Evolutionary conservation across 2,888 invertebrate species (phyloP), one percentile per base, ranked within the genome.

Genomic region (Chrysina gloriosa): DNA sequence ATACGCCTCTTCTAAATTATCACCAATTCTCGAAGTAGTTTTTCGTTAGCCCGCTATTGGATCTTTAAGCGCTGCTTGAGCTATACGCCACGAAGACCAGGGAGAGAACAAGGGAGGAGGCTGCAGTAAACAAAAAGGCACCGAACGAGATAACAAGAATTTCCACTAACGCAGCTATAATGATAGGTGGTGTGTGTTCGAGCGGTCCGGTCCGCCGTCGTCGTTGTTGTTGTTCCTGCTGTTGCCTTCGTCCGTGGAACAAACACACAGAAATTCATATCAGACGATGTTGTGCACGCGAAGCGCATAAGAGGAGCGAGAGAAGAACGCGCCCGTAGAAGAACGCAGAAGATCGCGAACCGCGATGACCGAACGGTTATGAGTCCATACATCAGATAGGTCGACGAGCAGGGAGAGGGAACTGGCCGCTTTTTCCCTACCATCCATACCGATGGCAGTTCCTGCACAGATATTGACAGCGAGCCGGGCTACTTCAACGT

Each of bases 391-490:
- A 73, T 76, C 73, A 74, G 74, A 76, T 76, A 76, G 73, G 73
- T 66, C 61, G 16, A 25, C 39, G 65, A 52, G 29, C 29, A 6
- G 11, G 9, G 23, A 52, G 25, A 3, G 16, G 31, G 52, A 52
- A 52, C 16, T 19, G 31, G 23, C 16, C 14, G n/a, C 31, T 16
- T 19, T 52, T 25, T 52, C 31, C 31, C 21, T 21, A 4, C n/a
- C 36, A 48, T 11, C 11, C 25, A 3, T 16, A 5, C 16, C 19
- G 52, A 52, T 31, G 69, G 71, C 73, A 75, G 72, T 76, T 75
- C 73, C 73, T 74, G 72, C 73, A 72, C 70, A 73, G 76, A 74
- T 78, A 78, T 77, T 78, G 78, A 79, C 79, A 78, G 75, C 74
- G 71, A 70, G 69, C 25, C 69, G 72, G 70, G 74, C 75, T 77